Evolutionary conservation across 2,113 vertebrate genomes (phyloP).

Genomic region (Circaetus cinerascens): DNA sequence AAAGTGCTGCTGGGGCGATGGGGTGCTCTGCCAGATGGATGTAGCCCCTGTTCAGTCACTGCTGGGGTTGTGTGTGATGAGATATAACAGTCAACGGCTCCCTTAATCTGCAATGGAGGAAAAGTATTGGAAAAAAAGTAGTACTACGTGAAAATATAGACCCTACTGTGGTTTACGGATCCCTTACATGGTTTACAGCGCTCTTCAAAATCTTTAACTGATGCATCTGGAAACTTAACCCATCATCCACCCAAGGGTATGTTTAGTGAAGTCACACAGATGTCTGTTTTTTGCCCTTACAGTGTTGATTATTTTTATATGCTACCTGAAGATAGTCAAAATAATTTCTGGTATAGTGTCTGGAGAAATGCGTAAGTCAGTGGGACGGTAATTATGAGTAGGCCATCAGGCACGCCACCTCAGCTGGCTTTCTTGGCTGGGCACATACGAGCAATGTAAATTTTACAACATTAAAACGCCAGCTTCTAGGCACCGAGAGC

Average conservation of each 20-base stretch:
- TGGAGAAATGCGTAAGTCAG: fast-evolving
- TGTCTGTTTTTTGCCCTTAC: not conserved
- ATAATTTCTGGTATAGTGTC: not conserved
- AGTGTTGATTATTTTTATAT: not conserved
- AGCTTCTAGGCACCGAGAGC: not conserved
- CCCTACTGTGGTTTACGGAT: not conserved
- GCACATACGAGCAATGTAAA: not conserved
- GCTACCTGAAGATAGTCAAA: not conserved
- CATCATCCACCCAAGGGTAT: too few relatives aligned
- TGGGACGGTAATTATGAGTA: not conserved
- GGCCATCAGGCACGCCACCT: fast-evolving
- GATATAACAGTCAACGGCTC: not conserved
- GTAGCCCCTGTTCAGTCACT: not conserved
- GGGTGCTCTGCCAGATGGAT: not conserved
- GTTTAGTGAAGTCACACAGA: not conserved
- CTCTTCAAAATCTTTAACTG: not conserved
- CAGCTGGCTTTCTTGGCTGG: not conserved
- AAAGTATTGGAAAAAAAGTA: not conserved
- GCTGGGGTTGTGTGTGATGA: not conserved
- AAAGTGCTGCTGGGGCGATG: not conserved
- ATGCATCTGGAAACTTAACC: not conserved
- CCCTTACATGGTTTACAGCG: not conserved
- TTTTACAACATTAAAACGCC: not conserved
- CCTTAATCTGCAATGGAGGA: not conserved
- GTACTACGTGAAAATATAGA: not conserved